These are phyloP conservation scores for Ridgeia piscesae DNA, from an alignment of 1,140 invertebrate species.

Conservation along the genomic window DNA sequence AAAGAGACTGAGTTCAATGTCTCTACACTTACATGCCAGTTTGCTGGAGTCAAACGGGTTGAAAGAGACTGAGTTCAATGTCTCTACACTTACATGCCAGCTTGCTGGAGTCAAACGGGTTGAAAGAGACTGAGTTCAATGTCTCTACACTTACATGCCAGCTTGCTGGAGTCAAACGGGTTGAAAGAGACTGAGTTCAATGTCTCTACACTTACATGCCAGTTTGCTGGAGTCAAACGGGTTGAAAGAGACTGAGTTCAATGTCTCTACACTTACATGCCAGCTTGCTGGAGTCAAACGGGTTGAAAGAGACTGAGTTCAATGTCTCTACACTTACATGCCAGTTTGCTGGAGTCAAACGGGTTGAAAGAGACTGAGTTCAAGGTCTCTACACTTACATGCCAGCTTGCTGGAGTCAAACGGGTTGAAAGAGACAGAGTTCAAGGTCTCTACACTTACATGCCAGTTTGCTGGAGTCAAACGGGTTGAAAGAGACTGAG, in stretches of 20 bases:
- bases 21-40: constrained; percentile 67
- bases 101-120: constrained; percentile 64
- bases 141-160: constrained; percentile 68
- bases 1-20: constrained; percentile 63
- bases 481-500: constrained; percentile 65
- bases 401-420: constrained; percentile 64
- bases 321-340: constrained; percentile 67
- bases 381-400: constrained; percentile 66
- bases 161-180: constrained; percentile 63
- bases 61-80: constrained; percentile 62
- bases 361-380: constrained; percentile 65
- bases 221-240: constrained; percentile 64
- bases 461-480: constrained; percentile 63
- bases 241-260: constrained; percentile 64
- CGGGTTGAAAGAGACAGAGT: constrained; percentile 65
- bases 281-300: constrained; percentile 63
- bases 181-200: constrained; percentile 64
- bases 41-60: constrained; percentile 65
- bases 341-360: constrained; percentile 63
- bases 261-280: constrained; percentile 66
- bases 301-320: constrained; percentile 64
- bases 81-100: constrained; percentile 68
- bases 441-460: constrained; percentile 66
- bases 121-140: constrained; percentile 63
- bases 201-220: constrained; percentile 66